phyloP scores from a whole-genome alignment of 64 coral and sea anemone species.

The Dendrophyllia cribrosa region DNA sequence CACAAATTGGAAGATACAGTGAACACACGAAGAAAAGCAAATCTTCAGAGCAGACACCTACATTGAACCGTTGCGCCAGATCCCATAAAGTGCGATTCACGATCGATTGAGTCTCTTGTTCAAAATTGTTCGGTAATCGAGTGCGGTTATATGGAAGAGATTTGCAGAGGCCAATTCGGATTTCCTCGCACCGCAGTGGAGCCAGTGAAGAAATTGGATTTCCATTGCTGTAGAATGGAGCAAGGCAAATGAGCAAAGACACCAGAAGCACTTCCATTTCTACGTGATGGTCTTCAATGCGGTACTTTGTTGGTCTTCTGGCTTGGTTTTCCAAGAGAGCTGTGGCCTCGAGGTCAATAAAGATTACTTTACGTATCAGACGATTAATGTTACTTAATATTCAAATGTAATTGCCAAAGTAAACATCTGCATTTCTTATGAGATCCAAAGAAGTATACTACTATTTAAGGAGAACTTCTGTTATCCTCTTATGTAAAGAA shows the following conservation, averaged over 20 bases:
- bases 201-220: background rate
- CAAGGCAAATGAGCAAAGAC: background rate
- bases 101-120: slow-evolving; percentile 17
- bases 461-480: too few relatives aligned
- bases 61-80: background rate
- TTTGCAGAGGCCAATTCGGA: slow-evolving; percentile 33
- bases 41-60: slow-evolving; percentile 22
- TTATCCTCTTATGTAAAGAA: too few relatives aligned
- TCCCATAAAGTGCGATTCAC: slow-evolving; percentile 1
- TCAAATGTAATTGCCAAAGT: background rate
- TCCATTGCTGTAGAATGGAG: background rate
- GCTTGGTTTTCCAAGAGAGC: background rate
- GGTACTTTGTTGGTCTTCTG: background rate
- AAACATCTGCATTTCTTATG: background rate
- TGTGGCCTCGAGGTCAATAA: background rate
- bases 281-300: background rate
- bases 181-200: slow-evolving; percentile 18
- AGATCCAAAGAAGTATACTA: background rate
- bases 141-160: slow-evolving; percentile 62
- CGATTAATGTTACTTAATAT: background rate
- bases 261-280: background rate
- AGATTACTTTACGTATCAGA: slow-evolving; percentile 2
- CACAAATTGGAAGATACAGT: slow-evolving; percentile 62
- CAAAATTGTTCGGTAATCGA: slow-evolving; percentile 32
- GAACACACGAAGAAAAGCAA: slow-evolving; percentile 63